These are phyloP conservation scores for Apis florea DNA, from an alignment of 1,140 invertebrate genomes.

Conservation along the genomic window DNA sequence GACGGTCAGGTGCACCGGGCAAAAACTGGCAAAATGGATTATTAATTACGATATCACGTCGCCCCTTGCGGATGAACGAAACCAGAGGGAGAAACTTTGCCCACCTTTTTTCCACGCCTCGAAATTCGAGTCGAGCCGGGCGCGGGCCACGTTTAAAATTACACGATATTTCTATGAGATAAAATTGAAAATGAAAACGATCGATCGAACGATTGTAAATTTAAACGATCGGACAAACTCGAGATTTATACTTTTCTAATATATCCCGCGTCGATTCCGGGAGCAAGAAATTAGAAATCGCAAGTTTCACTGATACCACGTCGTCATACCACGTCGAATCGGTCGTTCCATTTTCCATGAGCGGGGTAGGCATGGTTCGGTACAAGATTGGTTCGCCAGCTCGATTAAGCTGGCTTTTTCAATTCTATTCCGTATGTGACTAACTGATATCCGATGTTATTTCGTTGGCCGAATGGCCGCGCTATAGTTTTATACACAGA, in stretches of 20 bases:
- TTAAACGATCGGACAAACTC: too few relatives aligned
- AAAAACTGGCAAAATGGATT: conserved; percentile 77
- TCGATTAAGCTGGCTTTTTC: conserved; percentile 45
- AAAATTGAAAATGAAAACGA: background rate
- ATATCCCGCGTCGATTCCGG: too few relatives aligned
- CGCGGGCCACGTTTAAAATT: background rate
- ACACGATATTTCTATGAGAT: background rate
- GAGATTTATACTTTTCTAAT: too few relatives aligned
- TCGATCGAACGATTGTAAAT: background rate
- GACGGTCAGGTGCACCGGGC: conserved; percentile 65
- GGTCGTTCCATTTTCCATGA: conserved; percentile 34
- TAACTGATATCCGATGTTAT: conserved; percentile 38
- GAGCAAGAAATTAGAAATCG: too few relatives aligned
- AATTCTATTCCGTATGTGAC: conserved; percentile 16
- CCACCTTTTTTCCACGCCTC: conserved; percentile 15
- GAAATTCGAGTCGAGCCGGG: conserved; percentile 26
- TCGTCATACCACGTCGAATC: conserved; percentile 26
- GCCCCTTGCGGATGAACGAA: conserved; percentile 19
- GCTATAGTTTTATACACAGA: background rate
- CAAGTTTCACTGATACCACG: too few relatives aligned
- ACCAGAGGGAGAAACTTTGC: conserved; percentile 8
- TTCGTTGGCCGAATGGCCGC: conserved; percentile 1
- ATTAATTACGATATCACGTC: conserved; percentile 77
- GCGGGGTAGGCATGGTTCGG: background rate
- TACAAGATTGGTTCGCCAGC: conserved; percentile 18